Percentiles rank a stretch among this genome's conserved stretches.
Evolutionary conservation across 30 jellyfish, hydroid and myxozoan species (phyloP).

Genomic region (Clytia hemisphaerica): DNA sequence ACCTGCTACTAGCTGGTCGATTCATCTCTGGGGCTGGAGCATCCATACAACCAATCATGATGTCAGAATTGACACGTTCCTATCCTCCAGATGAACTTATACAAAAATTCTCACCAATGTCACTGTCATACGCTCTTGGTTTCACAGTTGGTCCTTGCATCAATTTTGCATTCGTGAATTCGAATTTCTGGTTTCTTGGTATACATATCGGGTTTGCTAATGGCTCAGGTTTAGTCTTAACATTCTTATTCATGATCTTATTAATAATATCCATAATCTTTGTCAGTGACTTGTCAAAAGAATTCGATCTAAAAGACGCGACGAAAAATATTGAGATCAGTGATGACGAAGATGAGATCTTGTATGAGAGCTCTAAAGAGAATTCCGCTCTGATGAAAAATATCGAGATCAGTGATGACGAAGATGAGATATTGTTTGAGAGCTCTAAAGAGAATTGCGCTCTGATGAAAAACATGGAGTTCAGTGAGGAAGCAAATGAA

Average conservation of each 20-base stretch:
- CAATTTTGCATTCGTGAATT: neutral
- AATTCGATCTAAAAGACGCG: neutral
- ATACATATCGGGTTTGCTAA: conserved; percentile 1
- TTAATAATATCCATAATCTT: neutral
- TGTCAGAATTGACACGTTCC: neutral
- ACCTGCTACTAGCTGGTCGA: conserved; percentile 17
- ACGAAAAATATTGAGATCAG: neutral
- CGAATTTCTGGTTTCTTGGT: neutral
- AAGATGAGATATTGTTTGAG: no score
- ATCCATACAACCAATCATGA: neutral
- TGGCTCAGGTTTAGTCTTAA: conserved; percentile 4
- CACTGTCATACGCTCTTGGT: conserved; percentile 4
- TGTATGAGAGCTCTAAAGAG: no score
- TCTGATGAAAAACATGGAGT: neutral
- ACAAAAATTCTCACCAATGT: neutral
- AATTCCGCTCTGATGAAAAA: no score
- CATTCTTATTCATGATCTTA: neutral
- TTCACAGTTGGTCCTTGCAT: conserved; percentile 12
- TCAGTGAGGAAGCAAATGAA: no score
- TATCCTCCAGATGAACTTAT: neutral
- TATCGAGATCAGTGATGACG: neutral
- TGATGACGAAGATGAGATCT: neutral
- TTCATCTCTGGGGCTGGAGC: conserved; percentile 14
- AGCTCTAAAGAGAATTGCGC: no score
- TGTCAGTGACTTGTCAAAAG: conserved; percentile 21